Percentiles rank a stretch among this genome's conserved stretches.
These are phyloP conservation scores for Vannuccia rotundouncinata DNA, from an alignment of 2,888 invertebrate species.

Conservation along the genomic window DNA sequence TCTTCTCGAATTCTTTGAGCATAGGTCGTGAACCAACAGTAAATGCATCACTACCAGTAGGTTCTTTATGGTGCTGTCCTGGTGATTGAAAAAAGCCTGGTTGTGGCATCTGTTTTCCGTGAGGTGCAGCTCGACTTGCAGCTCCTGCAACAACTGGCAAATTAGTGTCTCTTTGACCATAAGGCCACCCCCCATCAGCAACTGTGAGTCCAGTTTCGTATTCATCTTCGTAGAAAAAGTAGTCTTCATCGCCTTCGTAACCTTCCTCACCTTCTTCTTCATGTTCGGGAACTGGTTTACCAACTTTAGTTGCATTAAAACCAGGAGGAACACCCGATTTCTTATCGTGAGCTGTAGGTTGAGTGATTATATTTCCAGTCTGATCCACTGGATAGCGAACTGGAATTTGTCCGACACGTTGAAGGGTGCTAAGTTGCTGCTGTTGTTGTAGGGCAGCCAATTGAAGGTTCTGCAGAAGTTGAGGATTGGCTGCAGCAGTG, in stretches of 20 bases:
- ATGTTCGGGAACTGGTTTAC: not conserved
- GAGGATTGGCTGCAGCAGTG: not conserved
- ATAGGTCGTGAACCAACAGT: not conserved
- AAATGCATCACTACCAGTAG: not conserved
- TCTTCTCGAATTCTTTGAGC: slow-evolving; percentile 7
- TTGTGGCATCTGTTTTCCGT: not conserved
- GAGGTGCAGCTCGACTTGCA: not conserved
- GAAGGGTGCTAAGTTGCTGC: slow-evolving; percentile 3
- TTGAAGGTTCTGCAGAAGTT: slow-evolving; percentile 15
- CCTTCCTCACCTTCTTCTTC: slow-evolving; percentile 20
- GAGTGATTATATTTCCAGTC: not conserved
- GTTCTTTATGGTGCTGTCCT: not conserved
- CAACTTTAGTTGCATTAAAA: not conserved
- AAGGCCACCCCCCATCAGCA: not conserved
- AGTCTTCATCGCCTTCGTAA: slow-evolving; percentile 5
- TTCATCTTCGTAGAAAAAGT: slow-evolving; percentile 9
- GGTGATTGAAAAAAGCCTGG: slow-evolving; percentile 19
- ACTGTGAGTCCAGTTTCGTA: not conserved
- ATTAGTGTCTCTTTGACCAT: not conserved
- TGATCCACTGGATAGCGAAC: not conserved
- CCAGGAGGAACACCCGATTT: not conserved
- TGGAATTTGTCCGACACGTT: not conserved
- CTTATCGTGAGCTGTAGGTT: not conserved
- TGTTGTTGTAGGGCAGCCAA: not conserved
- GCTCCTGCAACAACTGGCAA: not conserved